These are phyloP conservation scores for Stichodactyla mertensii DNA, from an alignment of 64 coral and sea anemone species.

Conservation along the genomic window DNA sequence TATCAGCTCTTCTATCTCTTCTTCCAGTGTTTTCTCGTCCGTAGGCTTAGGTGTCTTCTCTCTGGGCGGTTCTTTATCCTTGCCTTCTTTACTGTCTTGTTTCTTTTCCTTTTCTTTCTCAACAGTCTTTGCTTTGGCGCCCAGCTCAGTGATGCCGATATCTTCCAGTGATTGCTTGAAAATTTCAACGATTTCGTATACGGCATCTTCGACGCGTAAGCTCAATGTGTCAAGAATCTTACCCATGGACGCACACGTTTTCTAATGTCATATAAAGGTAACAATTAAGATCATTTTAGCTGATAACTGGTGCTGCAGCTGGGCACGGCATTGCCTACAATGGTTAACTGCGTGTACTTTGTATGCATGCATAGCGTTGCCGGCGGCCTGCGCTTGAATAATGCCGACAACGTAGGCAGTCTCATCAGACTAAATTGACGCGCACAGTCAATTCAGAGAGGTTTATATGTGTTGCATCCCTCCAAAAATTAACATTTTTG, in stretches of 20 bases:
- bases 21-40: constrained; percentile 78
- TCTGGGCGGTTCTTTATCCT: constrained; percentile 54
- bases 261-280: constrained; percentile 25
- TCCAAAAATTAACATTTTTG: too few relatives aligned
- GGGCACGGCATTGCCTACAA: not conserved
- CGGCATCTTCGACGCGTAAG: constrained; percentile 76
- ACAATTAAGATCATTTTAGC: not conserved
- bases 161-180: constrained; percentile 55
- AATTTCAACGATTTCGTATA: constrained; percentile 77
- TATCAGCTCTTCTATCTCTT: constrained; percentile 90
- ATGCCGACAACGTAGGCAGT: too few relatives aligned
- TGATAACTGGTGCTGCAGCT: not conserved
- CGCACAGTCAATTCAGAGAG: too few relatives aligned
- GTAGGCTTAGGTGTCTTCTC: constrained; percentile 72
- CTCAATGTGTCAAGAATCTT: constrained; percentile 56
- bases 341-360: too few relatives aligned
- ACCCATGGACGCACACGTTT: constrained; percentile 72
- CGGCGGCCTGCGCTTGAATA: too few relatives aligned
- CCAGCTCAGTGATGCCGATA: constrained; percentile 57
- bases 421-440: too few relatives aligned
- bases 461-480: too few relatives aligned
- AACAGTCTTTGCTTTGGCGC: constrained; percentile 40
- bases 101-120: constrained; percentile 81
- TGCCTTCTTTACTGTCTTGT: constrained; percentile 46
- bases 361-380: too few relatives aligned